Evolutionary conservation across 2,797 vertebrate genomes (phyloP), one percentile per base, ranked within the genome.

Genomic region (Pampus argenteus): DNA sequence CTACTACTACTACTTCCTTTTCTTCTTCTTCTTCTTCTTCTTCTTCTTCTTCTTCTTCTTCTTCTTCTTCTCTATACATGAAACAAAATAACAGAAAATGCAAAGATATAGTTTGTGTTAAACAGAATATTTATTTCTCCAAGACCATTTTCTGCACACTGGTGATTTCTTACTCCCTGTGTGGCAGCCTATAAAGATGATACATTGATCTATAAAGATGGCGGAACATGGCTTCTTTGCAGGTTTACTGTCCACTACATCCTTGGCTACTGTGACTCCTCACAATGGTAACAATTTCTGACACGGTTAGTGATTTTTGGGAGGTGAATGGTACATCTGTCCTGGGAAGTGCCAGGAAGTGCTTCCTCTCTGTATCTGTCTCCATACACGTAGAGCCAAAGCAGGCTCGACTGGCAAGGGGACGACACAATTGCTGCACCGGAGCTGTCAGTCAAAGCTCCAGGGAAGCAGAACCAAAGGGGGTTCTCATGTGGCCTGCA

Each of bases 391-490:
- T 25, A 14, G 29, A 74, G 83, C 74, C 51, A 74, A 59, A 79
- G 45, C 60, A 60, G 50, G 50, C 84, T 83, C 78, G 80, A 82
- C 78, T 89, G 83, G 84, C 88, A 87, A 85, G 76, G 78, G 74
- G 82, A 82, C 4, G 25, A 65, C 85, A 78, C 73, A 83, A 90
- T 91, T 83, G 60, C 90, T 92, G 85, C 85, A 76, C 71, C 34
- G 17, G 73, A 88, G 71, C 92, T 94, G 94, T 93, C 94, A 92
- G 66, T 96, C 94, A 95, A 86, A 82, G 83, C 81, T 74, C 79
- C 87, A 67, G 81, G 90, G 90, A 94, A 90, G 81, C 82, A 92
- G 76, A 79, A 87, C 81, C 54, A 9, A 82, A 89, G 57, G 81
- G 86, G 81, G 55, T 9, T 89, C 93, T 84, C 82, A 81, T 86